A percentile compares a stretch with the other conserved stretches of the same genome.
phyloP scores from a whole-genome alignment of 2,113 vertebrate genomes.

The Xenopus borealis region DNA sequence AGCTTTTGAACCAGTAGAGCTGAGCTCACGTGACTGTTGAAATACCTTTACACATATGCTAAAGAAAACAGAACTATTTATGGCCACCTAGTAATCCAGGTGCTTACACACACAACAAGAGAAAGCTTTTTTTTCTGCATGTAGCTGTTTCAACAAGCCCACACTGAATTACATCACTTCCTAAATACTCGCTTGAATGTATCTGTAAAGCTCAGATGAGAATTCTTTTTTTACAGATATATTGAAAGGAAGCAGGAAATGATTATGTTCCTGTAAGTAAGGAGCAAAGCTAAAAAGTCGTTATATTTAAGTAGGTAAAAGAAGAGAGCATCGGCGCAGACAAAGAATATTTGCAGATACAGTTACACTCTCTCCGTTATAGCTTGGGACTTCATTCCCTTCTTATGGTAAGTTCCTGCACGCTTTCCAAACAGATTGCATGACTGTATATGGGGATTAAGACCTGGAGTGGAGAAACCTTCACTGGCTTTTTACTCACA shows the following conservation, averaged over 20 bases:
- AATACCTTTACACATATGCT: too few species aligned
- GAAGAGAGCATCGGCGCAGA: conserved; percentile 42
- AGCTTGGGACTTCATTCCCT: conserved; percentile 48
- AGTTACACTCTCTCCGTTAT: conserved; percentile 47
- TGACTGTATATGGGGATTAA: too few species aligned
- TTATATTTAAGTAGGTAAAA: conserved; percentile 46
- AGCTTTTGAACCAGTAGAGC: too few species aligned
- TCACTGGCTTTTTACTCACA: too few species aligned
- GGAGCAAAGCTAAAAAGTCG: conserved; percentile 33
- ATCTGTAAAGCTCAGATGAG: conserved; percentile 61
- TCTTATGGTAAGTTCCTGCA: conserved; percentile 62
- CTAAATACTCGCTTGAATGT: conserved; percentile 71
- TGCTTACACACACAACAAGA: conserved; percentile 20
- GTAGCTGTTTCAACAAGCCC: conserved; percentile 77
- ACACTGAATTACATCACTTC: conserved; percentile 85
- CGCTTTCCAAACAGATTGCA: conserved; percentile 7
- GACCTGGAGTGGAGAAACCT: too few species aligned
- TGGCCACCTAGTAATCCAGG: conserved; percentile 23
- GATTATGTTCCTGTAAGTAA: conserved; percentile 56
- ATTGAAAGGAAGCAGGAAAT: conserved; percentile 84
- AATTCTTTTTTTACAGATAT: conserved; percentile 63
- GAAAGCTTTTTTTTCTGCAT: conserved; percentile 61
- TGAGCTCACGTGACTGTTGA: too few species aligned
- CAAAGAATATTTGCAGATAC: conserved; percentile 54
- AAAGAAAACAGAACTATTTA: conserved; percentile 48